A percentile compares a stretch with the other conserved stretches of the same genome.
These are phyloP conservation scores for Pseudomugil tenellus DNA, from an alignment of 2,797 vertebrate genomes.

Conservation along the genomic window DNA sequence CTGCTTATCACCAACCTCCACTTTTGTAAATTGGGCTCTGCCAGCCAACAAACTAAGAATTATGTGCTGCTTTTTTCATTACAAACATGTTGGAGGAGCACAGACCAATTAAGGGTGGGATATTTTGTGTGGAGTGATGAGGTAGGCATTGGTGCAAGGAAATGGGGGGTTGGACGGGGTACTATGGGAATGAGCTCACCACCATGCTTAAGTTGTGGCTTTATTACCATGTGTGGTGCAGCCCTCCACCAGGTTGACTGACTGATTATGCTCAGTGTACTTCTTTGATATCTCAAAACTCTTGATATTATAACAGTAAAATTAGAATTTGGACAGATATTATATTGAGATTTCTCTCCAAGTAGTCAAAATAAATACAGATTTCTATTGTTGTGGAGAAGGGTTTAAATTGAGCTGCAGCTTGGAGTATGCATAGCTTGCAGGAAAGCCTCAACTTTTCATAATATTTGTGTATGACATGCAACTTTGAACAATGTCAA, in stretches of 20 bases:
- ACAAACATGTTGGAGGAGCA: slow-evolving; percentile 99
- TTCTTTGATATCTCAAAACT: slow-evolving; percentile 56
- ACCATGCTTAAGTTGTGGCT: slow-evolving; percentile 76
- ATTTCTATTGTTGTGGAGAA: slow-evolving; percentile 43
- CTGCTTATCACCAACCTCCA: slow-evolving; percentile 99
- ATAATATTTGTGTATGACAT: slow-evolving; percentile 80
- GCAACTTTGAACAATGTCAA: slow-evolving; percentile 79
- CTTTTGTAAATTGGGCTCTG: slow-evolving; percentile 99
- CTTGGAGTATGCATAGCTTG: slow-evolving; percentile 32
- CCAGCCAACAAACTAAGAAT: slow-evolving; percentile 99
- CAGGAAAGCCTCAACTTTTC: slow-evolving; percentile 68
- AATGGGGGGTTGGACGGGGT: slow-evolving; percentile 67
- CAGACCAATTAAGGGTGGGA: slow-evolving; percentile 98
- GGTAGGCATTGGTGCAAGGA: slow-evolving; percentile 78
- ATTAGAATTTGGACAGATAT: slow-evolving; percentile 61
- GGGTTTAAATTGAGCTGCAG: slow-evolving; percentile 57
- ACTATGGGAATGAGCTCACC: slow-evolving; percentile 81
- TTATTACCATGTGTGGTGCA: slow-evolving; percentile 68
- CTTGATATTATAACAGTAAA: slow-evolving; percentile 55
- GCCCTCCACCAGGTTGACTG: slow-evolving; percentile 53
- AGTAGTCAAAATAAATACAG: slow-evolving; percentile 41
- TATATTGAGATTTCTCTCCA: slow-evolving; percentile 52
- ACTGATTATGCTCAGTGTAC: slow-evolving; percentile 56
- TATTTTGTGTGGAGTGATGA: slow-evolving; percentile 92
- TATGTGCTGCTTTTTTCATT: slow-evolving; percentile 99